These are phyloP conservation scores for Psix sp. DNA, from an alignment of 1,140 invertebrate genomes.

Conservation along the genomic window DNA sequence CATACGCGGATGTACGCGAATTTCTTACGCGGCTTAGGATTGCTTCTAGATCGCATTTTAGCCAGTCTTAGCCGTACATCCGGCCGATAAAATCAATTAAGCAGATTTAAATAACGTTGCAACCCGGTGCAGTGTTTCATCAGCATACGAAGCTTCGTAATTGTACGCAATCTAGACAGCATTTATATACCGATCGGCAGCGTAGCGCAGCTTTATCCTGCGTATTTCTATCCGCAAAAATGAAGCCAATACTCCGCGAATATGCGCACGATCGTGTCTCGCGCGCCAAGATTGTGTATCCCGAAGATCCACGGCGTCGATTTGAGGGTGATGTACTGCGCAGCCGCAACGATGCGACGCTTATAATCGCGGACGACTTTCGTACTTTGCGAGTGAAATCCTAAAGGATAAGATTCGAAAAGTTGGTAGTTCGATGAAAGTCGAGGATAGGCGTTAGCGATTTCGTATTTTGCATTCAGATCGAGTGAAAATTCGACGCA, in stretches of 20 bases:
- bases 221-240: slow-evolving; percentile 4
- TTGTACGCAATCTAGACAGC: slow-evolving; percentile 30
- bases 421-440: slow-evolving; percentile 50
- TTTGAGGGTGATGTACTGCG: slow-evolving; percentile 65
- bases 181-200: not conserved
- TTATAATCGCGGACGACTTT: slow-evolving; percentile 34
- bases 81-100: slow-evolving; percentile 41
- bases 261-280: slow-evolving; percentile 61
- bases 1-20: slow-evolving; percentile 7
- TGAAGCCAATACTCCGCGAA: slow-evolving; percentile 7
- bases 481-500: slow-evolving; percentile 44
- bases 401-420: slow-evolving; percentile 16
- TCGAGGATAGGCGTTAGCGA: slow-evolving; percentile 38
- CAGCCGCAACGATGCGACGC: slow-evolving; percentile 42
- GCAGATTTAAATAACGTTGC: slow-evolving; percentile 42
- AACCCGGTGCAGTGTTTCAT: slow-evolving; percentile 22
- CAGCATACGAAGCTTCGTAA: slow-evolving; percentile 30
- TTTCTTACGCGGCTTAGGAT: slow-evolving; percentile 30
- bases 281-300: slow-evolving; percentile 66
- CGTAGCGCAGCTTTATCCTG: not conserved
- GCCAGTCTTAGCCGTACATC: slow-evolving; percentile 11
- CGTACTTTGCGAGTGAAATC: slow-evolving; percentile 50
- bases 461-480: slow-evolving; percentile 42
- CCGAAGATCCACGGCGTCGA: slow-evolving; percentile 68
- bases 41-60: not conserved